Conservation (phyloP, 2,888 invertebrate species). For the Antitype chi region DNA sequence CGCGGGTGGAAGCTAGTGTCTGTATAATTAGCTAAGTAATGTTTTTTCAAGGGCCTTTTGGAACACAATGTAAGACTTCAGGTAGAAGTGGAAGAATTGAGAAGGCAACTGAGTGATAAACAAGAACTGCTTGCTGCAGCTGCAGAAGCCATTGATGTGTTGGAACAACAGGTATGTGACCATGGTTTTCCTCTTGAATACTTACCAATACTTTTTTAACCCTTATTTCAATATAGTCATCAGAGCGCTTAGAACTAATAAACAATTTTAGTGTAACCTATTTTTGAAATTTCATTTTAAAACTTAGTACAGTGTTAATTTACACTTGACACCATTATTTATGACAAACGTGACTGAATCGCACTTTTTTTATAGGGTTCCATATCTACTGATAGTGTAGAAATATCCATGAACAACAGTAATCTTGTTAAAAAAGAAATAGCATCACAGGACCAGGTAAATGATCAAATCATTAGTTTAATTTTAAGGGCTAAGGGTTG, state of each 20-base stretch:
- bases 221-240: neutral
- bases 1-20: neutral
- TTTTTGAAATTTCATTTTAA: neutral
- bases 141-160: conserved; percentile 94
- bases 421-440: conserved; percentile 72
- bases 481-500: neutral
- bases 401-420: conserved; percentile 80
- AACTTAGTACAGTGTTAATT: neutral
- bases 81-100: conserved; percentile 94
- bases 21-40: neutral
- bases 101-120: conserved; percentile 95
- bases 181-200: neutral
- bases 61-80: conserved; percentile 89
- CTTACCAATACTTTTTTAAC: neutral
- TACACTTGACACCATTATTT: neutral
- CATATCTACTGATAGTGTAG: conserved; percentile 84
- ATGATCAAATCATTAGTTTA: neutral
- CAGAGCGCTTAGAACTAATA: neutral
- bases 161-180: conserved; percentile 90
- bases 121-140: conserved; percentile 96
- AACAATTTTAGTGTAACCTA: neutral
- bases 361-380: conserved; percentile 79
- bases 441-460: conserved; percentile 68
- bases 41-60: conserved; percentile 81
- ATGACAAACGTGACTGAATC: neutral